A percentile compares a stretch with the other conserved stretches of the same genome.
Evolutionary conservation across 2,888 invertebrate species (phyloP).

Genomic region (Tenodera sinensis): DNA sequence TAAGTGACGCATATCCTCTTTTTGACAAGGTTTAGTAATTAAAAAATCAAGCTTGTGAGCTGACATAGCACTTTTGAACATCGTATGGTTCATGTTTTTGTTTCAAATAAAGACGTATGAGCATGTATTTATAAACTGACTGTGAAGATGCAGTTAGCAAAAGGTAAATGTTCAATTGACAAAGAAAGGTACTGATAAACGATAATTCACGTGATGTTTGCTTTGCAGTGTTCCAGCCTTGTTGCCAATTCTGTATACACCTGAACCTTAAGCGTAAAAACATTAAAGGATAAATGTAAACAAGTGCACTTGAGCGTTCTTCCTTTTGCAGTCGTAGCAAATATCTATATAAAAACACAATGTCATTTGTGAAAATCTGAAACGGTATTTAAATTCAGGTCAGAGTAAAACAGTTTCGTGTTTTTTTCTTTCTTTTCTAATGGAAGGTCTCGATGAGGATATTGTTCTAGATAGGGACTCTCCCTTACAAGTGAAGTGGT

Average conservation of each 20-base stretch:
- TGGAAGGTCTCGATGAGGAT: too few species aligned
- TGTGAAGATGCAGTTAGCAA: neutral
- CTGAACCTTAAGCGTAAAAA: neutral
- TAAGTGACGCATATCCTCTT: neutral
- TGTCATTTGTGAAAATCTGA: too few species aligned
- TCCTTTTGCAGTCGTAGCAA: too few species aligned
- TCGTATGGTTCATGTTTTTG: neutral
- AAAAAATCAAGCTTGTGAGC: neutral
- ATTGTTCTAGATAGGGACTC: too few species aligned
- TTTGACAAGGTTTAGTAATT: neutral
- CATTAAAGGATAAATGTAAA: neutral
- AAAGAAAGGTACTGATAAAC: neutral
- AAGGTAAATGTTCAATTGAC: neutral
- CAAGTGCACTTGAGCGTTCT: too few species aligned
- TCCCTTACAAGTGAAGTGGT: too few species aligned
- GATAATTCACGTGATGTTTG: neutral
- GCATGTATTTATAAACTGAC: neutral
- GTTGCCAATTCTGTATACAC: neutral
- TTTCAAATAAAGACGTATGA: neutral
- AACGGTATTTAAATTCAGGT: too few species aligned
- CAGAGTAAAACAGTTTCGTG: too few species aligned
- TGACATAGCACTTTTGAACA: neutral
- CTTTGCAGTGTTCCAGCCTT: neutral
- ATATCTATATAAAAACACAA: too few species aligned
- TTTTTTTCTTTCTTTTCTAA: too few species aligned